Conservation (phyloP, 2,113 vertebrate species). For the Glareola pratincola region DNA sequence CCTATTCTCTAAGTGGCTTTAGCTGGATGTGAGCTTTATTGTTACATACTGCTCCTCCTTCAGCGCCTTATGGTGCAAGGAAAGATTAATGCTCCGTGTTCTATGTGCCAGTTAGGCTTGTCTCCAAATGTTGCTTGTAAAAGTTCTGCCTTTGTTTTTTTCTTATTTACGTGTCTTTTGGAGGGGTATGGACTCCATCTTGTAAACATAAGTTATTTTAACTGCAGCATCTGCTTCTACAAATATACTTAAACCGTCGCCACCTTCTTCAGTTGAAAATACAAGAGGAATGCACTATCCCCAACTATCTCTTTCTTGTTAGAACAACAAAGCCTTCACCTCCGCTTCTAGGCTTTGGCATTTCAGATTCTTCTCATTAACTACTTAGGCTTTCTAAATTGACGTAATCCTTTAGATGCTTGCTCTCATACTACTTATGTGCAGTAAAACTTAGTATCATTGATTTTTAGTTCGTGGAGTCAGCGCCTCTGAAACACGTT, state of each 20-base stretch:
- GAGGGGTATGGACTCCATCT: rapidly evolving
- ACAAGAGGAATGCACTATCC: background rate
- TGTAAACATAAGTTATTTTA: background rate
- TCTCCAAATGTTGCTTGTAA: background rate
- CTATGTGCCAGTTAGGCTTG: rapidly evolving
- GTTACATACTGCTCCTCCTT: background rate
- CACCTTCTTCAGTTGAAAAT: background rate
- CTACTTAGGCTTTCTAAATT: background rate
- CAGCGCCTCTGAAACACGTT: background rate
- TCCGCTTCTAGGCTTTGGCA: background rate
- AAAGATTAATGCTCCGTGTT: background rate
- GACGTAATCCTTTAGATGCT: background rate
- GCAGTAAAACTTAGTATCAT: background rate
- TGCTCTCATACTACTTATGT: background rate
- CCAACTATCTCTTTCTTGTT: too few relatives aligned
- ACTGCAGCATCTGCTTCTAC: background rate
- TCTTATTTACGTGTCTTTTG: background rate
- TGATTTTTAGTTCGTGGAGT: background rate
- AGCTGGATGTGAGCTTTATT: background rate
- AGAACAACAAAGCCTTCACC: background rate
- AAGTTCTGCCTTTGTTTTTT: background rate
- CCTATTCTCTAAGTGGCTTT: background rate
- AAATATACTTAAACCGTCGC: background rate
- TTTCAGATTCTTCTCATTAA: background rate
- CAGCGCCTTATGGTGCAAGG: background rate